Evolutionary conservation across 2,888 invertebrate genomes (phyloP).

Genomic region (Omphaloscelis lunosa): DNA sequence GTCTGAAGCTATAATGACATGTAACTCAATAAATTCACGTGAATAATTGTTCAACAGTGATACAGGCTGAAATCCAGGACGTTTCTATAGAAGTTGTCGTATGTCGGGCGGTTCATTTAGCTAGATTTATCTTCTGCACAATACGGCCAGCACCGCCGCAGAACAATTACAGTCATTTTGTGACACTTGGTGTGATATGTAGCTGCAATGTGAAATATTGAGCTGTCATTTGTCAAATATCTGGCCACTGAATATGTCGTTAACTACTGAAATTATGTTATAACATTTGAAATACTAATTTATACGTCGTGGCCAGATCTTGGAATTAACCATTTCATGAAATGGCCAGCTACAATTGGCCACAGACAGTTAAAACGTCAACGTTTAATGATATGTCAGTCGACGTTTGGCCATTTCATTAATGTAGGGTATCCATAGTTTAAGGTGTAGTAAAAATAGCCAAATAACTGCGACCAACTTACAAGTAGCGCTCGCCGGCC

Average conservation of each 20-base stretch:
- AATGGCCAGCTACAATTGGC: no score
- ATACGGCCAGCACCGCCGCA: constrained; percentile 26
- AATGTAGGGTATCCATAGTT: no score
- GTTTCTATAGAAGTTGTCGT: constrained; percentile 16
- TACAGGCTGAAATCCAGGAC: constrained; percentile 18
- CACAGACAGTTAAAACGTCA: no score
- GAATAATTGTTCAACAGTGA: constrained; percentile 25
- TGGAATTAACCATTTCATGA: no score
- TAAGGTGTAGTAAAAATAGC: no score
- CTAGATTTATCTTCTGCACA: constrained; percentile 57
- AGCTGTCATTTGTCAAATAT: background rate
- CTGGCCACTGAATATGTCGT: background rate
- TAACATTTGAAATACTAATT: background rate
- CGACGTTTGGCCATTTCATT: no score
- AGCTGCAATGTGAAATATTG: background rate
- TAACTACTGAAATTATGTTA: background rate
- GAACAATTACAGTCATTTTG: constrained; percentile 54
- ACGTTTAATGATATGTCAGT: no score
- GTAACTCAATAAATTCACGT: constrained; percentile 32
- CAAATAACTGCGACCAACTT: no score
- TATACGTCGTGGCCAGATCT: no score
- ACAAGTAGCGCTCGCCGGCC: no score
- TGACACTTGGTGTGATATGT: constrained; percentile 10
- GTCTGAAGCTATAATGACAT: background rate
- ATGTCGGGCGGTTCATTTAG: constrained; percentile 54